These are phyloP conservation scores for Yponomeuta evonymella DNA, from an alignment of 2,888 invertebrate genomes.

Conservation along the genomic window DNA sequence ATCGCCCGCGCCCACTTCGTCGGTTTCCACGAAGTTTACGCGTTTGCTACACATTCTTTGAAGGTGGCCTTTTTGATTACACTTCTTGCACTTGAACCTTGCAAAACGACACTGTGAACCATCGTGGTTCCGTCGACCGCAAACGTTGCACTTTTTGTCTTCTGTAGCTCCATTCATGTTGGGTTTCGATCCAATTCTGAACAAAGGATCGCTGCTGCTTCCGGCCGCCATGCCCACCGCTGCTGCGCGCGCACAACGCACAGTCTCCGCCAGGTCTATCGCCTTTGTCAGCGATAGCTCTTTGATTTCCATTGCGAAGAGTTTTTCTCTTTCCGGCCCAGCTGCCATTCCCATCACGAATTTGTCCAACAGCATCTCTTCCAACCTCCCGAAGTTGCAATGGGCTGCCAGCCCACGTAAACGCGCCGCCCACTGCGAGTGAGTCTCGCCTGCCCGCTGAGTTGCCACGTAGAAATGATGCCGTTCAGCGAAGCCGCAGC, in stretches of 20 bases:
- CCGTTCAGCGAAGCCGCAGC: no score
- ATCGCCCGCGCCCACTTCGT: conserved; percentile 18
- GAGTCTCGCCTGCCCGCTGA: no score
- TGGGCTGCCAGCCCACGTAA: no score
- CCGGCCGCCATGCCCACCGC: conserved; percentile 22
- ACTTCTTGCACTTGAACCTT: conserved; percentile 25
- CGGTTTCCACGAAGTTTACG: conserved; percentile 16
- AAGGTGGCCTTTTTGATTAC: conserved; percentile 24
- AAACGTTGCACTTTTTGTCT: conserved; percentile 24
- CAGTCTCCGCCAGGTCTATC: conserved; percentile 7
- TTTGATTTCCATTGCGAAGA: conserved; percentile 26
- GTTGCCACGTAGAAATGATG: no score
- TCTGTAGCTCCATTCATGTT: conserved; percentile 6
- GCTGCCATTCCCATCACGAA: no score
- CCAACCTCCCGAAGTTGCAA: no score
- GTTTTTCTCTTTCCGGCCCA: conserved; percentile 19
- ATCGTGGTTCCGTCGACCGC: conserved; percentile 26
- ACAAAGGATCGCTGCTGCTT: conserved; percentile 10
- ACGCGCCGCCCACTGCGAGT: no score
- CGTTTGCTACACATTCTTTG: conserved; percentile 23
- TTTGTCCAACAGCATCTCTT: no score
- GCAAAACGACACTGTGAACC: conserved; percentile 25
- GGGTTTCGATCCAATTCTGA: conserved; percentile 14
- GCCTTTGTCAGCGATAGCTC: conserved; percentile 4
- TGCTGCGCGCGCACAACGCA: background rate